Conservation (phyloP, 2,888 invertebrate genomes). For the Pardosa pseudoannulata region DNA sequence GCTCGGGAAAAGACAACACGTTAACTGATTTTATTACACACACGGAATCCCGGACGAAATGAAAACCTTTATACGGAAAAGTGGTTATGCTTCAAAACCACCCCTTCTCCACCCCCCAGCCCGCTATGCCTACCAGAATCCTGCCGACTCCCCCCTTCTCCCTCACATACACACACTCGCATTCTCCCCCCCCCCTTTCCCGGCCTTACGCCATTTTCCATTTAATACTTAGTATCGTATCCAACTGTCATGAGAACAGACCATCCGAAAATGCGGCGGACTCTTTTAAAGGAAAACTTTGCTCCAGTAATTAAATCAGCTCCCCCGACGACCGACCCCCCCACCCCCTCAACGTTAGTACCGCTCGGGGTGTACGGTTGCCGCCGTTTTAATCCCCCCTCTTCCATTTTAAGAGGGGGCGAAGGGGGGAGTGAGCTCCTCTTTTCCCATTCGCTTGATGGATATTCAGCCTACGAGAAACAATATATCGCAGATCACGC, state of each 20-base stretch:
- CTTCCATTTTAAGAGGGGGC: conserved; percentile 49
- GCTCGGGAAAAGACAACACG: conserved; percentile 62
- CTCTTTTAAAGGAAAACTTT: conserved; percentile 72
- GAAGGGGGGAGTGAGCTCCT: conserved; percentile 21
- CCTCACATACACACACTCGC: not conserved
- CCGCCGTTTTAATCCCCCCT: conserved; percentile 65
- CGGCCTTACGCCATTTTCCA: conserved; percentile 51
- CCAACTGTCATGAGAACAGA: conserved; percentile 71
- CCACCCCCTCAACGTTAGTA: too few species aligned
- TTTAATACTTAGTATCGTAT: conserved; percentile 71
- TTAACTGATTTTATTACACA: conserved; percentile 71
- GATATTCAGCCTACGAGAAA: conserved; percentile 71
- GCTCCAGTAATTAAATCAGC: conserved; percentile 71
- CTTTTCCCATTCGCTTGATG: conserved; percentile 69
- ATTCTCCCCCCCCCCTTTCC: not conserved
- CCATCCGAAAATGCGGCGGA: conserved; percentile 65
- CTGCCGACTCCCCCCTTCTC: not conserved
- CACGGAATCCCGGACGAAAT: conserved; percentile 62
- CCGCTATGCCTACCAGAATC: too few species aligned
- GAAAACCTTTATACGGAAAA: conserved; percentile 70
- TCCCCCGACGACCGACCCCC: conserved; percentile 19
- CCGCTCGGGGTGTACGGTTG: conserved; percentile 66
- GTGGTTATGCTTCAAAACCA: too few species aligned
- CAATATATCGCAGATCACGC: conserved; percentile 69
- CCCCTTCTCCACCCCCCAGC: not conserved